Evolutionary conservation across 2,797 vertebrate species (phyloP).

Genomic region (Chelmon rostratus): DNA sequence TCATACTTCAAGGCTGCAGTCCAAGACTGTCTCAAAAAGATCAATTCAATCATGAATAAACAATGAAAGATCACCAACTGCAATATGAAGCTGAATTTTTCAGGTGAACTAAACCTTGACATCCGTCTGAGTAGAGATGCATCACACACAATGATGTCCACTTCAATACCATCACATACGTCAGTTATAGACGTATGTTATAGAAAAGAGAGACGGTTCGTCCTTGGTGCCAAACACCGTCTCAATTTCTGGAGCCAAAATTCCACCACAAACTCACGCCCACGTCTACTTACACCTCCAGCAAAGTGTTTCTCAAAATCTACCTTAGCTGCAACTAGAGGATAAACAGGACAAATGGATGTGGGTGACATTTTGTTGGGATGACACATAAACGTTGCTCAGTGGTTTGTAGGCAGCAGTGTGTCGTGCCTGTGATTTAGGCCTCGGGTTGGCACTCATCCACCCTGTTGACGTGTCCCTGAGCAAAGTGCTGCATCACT

Average conservation of each 20-base stretch:
- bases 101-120: conserved; percentile 21
- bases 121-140: conserved; percentile 8
- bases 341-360: conserved; percentile 1
- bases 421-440: conserved; percentile 13
- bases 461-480: conserved; percentile 43
- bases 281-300: conserved; percentile 8
- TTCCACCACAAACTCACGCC: background rate
- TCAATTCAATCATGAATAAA: conserved; percentile 74
- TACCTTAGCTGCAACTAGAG: background rate
- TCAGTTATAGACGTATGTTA: no score
- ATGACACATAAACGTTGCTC: conserved; percentile 19
- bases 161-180: background rate
- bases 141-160: background rate
- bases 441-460: conserved; percentile 22
- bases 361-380: conserved; percentile 5
- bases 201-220: background rate
- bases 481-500: conserved; percentile 58
- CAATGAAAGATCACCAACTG: conserved; percentile 58
- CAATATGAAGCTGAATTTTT: conserved; percentile 24
- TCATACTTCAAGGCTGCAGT: conserved; percentile 58
- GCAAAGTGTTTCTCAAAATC: background rate
- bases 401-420: conserved; percentile 18
- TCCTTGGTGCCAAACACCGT: background rate
- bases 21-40: conserved; percentile 47
- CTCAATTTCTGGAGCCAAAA: background rate